Evolutionary conservation across 2,797 vertebrate species (phyloP).

Genomic region (Molossus molossus): DNA sequence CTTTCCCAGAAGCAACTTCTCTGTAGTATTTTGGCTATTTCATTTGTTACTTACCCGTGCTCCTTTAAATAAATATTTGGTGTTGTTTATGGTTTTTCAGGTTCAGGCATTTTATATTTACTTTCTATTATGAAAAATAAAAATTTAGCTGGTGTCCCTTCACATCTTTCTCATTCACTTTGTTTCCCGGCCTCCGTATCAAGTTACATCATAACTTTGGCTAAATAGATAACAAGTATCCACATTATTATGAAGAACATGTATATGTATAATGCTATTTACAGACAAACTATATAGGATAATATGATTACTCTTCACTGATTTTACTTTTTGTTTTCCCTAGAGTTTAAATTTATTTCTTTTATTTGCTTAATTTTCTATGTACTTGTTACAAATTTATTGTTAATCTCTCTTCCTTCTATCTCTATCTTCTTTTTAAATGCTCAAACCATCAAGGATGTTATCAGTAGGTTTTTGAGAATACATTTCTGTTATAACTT

Average conservation of each 20-base stretch:
- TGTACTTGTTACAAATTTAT: neutral
- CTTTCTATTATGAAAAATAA: neutral
- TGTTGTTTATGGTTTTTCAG: neutral
- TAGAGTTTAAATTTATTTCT: neutral
- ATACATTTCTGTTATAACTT: neutral
- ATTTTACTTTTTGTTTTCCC: neutral
- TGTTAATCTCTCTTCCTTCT: neutral
- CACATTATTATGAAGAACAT: neutral
- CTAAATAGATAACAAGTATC: neutral
- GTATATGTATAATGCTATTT: neutral
- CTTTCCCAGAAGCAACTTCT: slow-evolving; percentile 6
- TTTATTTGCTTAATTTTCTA: neutral
- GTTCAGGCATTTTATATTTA: neutral
- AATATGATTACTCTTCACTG: neutral
- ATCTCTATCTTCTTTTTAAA: neutral
- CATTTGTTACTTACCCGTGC: neutral
- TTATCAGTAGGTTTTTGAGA: neutral
- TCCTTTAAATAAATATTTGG: neutral
- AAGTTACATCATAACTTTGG: neutral
- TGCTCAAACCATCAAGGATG: neutral
- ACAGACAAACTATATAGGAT: neutral
- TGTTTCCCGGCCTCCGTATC: neutral
- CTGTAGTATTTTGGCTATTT: neutral
- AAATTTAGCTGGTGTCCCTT: neutral
- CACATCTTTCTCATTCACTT: neutral